Evolutionary conservation across 1,140 invertebrate genomes (phyloP).

Genomic region (Zaprionus ornatus): DNA sequence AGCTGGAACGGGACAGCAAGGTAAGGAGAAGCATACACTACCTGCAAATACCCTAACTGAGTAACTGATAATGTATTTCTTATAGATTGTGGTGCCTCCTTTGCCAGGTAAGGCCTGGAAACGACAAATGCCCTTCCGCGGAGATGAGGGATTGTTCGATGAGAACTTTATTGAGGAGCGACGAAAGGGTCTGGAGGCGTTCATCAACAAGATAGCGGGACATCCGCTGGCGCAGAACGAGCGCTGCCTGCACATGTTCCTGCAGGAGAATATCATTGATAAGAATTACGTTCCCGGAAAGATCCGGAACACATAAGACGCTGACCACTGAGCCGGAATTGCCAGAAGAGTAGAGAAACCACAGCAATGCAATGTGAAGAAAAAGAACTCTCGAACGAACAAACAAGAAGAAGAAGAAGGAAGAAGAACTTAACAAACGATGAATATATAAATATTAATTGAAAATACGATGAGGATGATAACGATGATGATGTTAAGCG

Average conservation of each 20-base stretch:
- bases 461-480: background rate
- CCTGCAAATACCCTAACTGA: background rate
- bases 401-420: slow-evolving; percentile 33
- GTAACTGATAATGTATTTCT: background rate
- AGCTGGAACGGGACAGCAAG: slow-evolving; percentile 99
- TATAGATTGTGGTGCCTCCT: slow-evolving; percentile 97
- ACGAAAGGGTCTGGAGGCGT: slow-evolving; percentile 98
- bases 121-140: slow-evolving; percentile 98
- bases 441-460: background rate
- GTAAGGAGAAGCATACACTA: slow-evolving; percentile 85
- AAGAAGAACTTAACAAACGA: slow-evolving; percentile 7
- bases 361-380: slow-evolving; percentile 69
- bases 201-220: slow-evolving; percentile 99
- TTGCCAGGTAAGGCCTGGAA: slow-evolving; percentile 99
- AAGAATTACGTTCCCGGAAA: slow-evolving; percentile 99
- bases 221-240: slow-evolving; percentile 99
- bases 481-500: slow-evolving; percentile 32
- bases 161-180: slow-evolving; percentile 99
- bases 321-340: background rate
- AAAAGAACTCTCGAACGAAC: slow-evolving; percentile 71
- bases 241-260: slow-evolving; percentile 99
- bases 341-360: slow-evolving; percentile 28
- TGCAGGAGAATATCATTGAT: slow-evolving; percentile 98
- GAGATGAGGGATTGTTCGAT: slow-evolving; percentile 99
- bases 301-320: slow-evolving; percentile 95